These are phyloP conservation scores for Perca schrenkii DNA, from an alignment of 2,113 vertebrate genomes.

Conservation along the genomic window DNA sequence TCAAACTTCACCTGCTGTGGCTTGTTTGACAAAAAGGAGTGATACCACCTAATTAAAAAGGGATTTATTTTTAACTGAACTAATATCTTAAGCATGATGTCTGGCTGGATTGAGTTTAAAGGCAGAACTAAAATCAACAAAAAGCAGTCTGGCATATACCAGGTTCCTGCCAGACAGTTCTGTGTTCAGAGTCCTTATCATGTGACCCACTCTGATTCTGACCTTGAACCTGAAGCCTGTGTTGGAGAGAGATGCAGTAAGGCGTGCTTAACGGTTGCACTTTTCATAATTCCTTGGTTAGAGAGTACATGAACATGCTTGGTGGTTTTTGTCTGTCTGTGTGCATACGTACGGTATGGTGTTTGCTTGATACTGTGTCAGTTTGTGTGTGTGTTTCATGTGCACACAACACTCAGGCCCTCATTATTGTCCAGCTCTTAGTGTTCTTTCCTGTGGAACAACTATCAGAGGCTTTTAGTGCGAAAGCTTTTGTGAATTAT, in stretches of 20 bases:
- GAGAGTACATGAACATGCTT: constrained; percentile 25
- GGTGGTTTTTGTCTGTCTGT: constrained; percentile 31
- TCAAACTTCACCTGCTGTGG: too few species aligned
- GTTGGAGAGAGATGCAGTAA: constrained; percentile 20
- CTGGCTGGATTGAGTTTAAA: too few species aligned
- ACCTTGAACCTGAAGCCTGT: constrained; percentile 31
- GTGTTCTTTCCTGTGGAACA: constrained; percentile 83
- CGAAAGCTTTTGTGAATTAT: constrained; percentile 93
- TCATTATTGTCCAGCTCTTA: constrained; percentile 77
- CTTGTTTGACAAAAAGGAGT: too few species aligned
- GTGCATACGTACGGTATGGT: neutral
- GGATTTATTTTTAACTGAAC: too few species aligned
- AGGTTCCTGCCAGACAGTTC: neutral
- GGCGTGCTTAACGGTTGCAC: constrained; percentile 45
- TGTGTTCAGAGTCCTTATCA: constrained; percentile 2
- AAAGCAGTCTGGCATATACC: too few species aligned
- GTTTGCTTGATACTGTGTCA: neutral
- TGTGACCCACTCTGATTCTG: constrained; percentile 14
- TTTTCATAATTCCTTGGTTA: constrained; percentile 40
- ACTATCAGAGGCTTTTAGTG: constrained; percentile 90
- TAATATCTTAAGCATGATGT: too few species aligned
- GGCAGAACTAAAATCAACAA: too few species aligned
- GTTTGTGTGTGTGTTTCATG: constrained; percentile 25
- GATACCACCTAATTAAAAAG: too few species aligned
- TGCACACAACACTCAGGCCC: constrained; percentile 56